Evolutionary conservation across 2,888 invertebrate species (phyloP), one percentile per base, ranked within the genome.

Genomic region (Colostygia pectinataria): DNA sequence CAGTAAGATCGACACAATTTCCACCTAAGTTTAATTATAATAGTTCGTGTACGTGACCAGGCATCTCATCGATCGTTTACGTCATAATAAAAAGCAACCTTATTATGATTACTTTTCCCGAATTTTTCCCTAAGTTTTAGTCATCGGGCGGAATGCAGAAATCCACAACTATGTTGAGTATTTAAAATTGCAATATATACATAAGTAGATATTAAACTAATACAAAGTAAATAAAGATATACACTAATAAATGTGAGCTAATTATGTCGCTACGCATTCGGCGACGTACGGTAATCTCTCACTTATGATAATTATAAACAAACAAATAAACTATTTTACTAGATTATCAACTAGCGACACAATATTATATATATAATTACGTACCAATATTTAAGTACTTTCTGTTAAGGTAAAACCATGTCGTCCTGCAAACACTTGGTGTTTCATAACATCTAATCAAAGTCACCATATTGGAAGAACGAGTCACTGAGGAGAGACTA

Each of bases 91-190:
- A 71, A 77, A 81, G 69, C 73, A 78, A 71, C 74, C 78, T 78
- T 72, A 77, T 79, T 82, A 81, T 65, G 71, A 81, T 80, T 46
- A 60, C 32, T 40, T 20, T 40, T 31, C 40, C 40, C 40, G 31
- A 78, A 80, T 75, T 79, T 83, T 83, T 72, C 86, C 86, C 80
- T 80, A 80, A 82, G 79, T 84, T 89, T 88, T 86, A 88, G 89
- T 90, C 90, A 83, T 88, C 88, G 89, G 89, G 90, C 89, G 90
- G 90, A 90, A 90, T 90, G 91, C 91, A 88, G 87, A 89, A 86
- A 89, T 89, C 90, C 90, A 90, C 90, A 90, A 90, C 89, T 88
- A 89, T 83, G 88, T 88, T 88, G 88, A 89, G 87, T 89, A 87
- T 88, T 86, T 80, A 80, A 76, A 84, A 68, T 74, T 79, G 84